A percentile compares a stretch with the other conserved stretches of the same genome.
phyloP scores from a whole-genome alignment of 2,113 vertebrate genomes.

The Parus major region DNA sequence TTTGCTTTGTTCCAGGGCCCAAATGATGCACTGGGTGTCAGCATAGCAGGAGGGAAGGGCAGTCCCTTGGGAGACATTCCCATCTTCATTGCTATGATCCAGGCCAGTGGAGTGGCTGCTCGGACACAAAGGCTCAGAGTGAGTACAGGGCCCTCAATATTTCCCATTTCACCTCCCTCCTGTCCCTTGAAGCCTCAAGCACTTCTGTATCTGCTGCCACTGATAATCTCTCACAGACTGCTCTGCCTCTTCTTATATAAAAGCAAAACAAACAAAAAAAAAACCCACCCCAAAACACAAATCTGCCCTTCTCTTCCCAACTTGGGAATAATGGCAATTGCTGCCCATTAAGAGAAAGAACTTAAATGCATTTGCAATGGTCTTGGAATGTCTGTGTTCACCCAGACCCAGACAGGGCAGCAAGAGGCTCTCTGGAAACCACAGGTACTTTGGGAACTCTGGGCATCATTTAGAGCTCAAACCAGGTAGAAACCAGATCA shows the following conservation, averaged over 20 bases:
- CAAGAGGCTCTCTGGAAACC: not conserved
- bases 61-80: constrained; percentile 93
- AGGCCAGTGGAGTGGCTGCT: constrained; percentile 91
- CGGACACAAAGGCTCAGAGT: constrained; percentile 90
- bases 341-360: not conserved
- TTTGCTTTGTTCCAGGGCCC: constrained; percentile 77
- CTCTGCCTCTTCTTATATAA: not conserved
- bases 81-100: constrained; percentile 98
- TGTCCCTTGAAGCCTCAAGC: not conserved
- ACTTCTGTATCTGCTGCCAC: not conserved
- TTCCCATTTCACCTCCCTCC: not conserved
- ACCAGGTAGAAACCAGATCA: not conserved
- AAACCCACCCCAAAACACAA: rapidly evolving
- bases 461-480: not conserved
- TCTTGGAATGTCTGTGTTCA: not conserved
- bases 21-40: constrained; percentile 90
- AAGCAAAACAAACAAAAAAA: not conserved
- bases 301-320: not conserved
- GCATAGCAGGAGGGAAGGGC: constrained; percentile 93
- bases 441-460: not conserved
- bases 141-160: not conserved
- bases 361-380: not conserved
- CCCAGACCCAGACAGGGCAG: not conserved
- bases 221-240: not conserved
- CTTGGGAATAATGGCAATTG: not conserved